Percentiles rank a stretch among this genome's conserved stretches.
These are phyloP conservation scores for Ochlodes sylvanus DNA, from an alignment of 2,888 invertebrate species.

Conservation along the genomic window DNA sequence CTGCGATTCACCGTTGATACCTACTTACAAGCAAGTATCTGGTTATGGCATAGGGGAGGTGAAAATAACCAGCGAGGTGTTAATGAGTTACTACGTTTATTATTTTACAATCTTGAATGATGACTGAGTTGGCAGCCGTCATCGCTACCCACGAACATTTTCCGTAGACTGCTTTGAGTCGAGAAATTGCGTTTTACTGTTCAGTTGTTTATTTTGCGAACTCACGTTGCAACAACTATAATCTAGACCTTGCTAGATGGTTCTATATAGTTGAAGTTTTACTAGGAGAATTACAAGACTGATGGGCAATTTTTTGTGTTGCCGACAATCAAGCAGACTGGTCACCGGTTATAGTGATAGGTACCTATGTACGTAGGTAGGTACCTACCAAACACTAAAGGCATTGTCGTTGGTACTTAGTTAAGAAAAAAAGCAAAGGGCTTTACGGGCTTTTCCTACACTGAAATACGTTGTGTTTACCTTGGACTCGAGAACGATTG, in stretches of 20 bases:
- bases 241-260: not conserved
- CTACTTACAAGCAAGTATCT: not conserved
- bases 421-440: too few species aligned
- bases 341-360: too few species aligned
- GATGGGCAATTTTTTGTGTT: not conserved
- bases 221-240: not conserved
- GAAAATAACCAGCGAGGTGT: slow-evolving; percentile 38
- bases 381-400: too few species aligned
- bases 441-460: too few species aligned
- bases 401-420: too few species aligned
- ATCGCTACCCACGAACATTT: slow-evolving; percentile 10
- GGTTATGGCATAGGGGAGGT: slow-evolving; percentile 2
- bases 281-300: too few species aligned
- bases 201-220: slow-evolving; percentile 11
- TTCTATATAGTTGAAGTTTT: too few species aligned
- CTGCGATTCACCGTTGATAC: slow-evolving; percentile 4
- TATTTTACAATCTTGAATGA: slow-evolving; percentile 40
- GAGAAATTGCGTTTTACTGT: slow-evolving; percentile 20
- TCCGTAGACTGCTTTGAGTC: slow-evolving; percentile 16
- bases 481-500: too few species aligned
- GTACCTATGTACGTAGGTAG: too few species aligned
- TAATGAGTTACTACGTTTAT: slow-evolving; percentile 32
- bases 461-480: too few species aligned
- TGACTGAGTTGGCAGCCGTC: slow-evolving; percentile 36
- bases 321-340: too few species aligned